These are phyloP conservation scores for Oscheius sp. DNA, from an alignment of 2,888 invertebrate species.

Conservation along the genomic window DNA sequence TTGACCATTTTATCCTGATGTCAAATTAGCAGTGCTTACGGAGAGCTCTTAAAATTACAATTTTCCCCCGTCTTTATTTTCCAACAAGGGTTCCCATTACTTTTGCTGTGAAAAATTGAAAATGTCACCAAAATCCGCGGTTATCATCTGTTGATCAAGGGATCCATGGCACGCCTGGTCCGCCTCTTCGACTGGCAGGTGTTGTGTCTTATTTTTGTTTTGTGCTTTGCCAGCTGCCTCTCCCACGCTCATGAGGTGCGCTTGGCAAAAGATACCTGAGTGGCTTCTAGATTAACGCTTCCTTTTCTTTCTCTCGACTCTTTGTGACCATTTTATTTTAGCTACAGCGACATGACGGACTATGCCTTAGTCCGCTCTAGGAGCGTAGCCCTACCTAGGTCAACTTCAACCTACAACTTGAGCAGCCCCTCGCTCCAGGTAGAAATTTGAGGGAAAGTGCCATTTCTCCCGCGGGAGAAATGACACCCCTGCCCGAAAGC, in stretches of 20 bases:
- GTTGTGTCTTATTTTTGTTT: conserved; percentile 35
- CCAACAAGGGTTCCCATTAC: no score
- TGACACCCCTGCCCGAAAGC: no score
- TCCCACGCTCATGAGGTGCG: conserved; percentile 34
- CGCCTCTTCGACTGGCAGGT: conserved; percentile 35
- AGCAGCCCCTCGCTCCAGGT: conserved; percentile 20
- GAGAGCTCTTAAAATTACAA: no score
- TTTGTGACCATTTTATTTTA: conserved; percentile 35
- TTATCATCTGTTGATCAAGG: conserved; percentile 28
- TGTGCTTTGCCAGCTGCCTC: conserved; percentile 34
- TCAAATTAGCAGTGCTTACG: no score
- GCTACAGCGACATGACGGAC: conserved; percentile 55
- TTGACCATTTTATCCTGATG: no score
- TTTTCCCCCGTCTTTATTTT: no score
- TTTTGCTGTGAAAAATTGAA: no score
- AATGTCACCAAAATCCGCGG: not conserved
- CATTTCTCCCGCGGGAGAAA: no score
- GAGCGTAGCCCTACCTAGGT: conserved; percentile 61
- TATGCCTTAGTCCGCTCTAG: conserved; percentile 64
- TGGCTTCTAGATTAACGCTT: not conserved
- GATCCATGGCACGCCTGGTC: conserved; percentile 29
- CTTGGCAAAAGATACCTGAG: conserved; percentile 26
- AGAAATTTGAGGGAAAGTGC: no score
- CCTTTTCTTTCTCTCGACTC: not conserved
- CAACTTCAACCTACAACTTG: conserved; percentile 48